phyloP scores from a whole-genome alignment of 2,113 vertebrate species.

The Nanorana parkeri region DNA sequence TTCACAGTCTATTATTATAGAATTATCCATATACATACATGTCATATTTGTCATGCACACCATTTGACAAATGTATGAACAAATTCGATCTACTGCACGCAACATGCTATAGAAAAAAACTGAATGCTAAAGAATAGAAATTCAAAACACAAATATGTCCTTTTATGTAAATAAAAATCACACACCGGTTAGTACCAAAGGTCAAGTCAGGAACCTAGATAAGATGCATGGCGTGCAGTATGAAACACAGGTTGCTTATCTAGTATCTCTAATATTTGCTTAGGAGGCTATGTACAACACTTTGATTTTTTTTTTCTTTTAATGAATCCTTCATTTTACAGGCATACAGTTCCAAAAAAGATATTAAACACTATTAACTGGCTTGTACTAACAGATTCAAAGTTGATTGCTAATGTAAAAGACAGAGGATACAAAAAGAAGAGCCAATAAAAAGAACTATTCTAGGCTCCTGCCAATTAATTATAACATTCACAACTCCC shows the following conservation, averaged over 20 bases:
- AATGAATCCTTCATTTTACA: background rate
- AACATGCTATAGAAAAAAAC: background rate
- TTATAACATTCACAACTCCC: too few species aligned
- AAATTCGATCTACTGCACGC: slow-evolving; percentile 18
- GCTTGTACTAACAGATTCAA: too few species aligned
- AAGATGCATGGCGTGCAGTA: too few species aligned
- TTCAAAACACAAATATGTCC: background rate
- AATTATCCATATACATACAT: slow-evolving; percentile 10
- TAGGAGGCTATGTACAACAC: background rate
- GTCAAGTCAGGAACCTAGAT: background rate
- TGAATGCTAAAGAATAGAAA: background rate
- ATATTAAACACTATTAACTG: too few species aligned
- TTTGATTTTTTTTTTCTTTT: background rate
- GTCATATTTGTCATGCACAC: slow-evolving; percentile 27
- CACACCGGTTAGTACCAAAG: background rate
- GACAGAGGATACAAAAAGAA: too few species aligned
- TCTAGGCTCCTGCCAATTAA: too few species aligned
- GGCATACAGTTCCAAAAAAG: too few species aligned
- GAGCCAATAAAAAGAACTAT: too few species aligned
- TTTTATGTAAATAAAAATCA: background rate
- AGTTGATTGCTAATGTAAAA: too few species aligned
- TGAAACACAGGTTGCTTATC: too few species aligned
- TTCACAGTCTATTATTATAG: slow-evolving; percentile 19
- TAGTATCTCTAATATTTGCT: background rate
- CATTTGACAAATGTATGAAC: slow-evolving; percentile 19